These are phyloP conservation scores for Tupaia chinensis DNA, from an alignment of 2,113 vertebrate species.

Conservation along the genomic window DNA sequence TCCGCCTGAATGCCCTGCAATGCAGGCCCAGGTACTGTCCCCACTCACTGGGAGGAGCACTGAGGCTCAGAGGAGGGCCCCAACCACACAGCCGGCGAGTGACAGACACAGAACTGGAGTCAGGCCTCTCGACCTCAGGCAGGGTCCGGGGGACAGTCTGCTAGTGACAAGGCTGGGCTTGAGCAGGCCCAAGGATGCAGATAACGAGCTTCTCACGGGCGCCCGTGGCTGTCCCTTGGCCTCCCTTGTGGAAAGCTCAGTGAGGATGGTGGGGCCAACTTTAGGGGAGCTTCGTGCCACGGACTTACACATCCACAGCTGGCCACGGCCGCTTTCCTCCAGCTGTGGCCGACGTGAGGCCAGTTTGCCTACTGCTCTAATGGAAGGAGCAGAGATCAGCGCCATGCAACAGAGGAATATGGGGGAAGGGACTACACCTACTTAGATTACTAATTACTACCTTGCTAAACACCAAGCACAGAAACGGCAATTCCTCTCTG, in stretches of 20 bases:
- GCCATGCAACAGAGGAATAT: neutral
- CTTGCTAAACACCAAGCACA: neutral
- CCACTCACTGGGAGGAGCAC: neutral
- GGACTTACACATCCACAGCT: neutral
- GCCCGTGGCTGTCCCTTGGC: accelerated
- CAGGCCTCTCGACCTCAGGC: neutral
- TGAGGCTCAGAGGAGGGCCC: neutral
- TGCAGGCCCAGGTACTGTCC: neutral
- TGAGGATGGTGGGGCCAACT: neutral
- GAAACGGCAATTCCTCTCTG: neutral
- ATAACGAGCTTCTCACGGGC: neutral
- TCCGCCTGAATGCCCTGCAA: neutral
- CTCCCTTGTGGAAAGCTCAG: neutral
- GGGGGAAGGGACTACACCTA: no score
- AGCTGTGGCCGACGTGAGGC: neutral
- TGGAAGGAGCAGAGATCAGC: neutral
- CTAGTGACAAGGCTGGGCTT: neutral
- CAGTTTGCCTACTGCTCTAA: neutral
- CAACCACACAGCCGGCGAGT: neutral
- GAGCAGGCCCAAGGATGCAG: neutral
- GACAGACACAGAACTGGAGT: neutral
- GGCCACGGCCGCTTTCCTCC: neutral
- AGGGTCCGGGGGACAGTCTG: accelerated
- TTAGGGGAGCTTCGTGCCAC: neutral
- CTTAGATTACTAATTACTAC: no score